Evolutionary conservation across 2,888 invertebrate genomes (phyloP).

Genomic region (Notodonta dromedarius): DNA sequence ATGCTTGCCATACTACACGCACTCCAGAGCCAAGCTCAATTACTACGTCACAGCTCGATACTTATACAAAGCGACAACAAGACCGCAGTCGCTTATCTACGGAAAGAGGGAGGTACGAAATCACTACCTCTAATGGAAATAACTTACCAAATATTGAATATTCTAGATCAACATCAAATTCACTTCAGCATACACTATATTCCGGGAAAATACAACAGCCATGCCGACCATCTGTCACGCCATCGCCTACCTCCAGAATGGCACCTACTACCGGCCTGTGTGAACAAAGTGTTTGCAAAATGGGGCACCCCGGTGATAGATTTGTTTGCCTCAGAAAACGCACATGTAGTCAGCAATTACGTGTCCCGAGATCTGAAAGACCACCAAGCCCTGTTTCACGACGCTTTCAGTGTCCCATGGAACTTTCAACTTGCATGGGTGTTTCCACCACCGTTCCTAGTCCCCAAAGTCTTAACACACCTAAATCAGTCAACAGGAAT

Average conservation of each 20-base stretch:
- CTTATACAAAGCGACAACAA: slow-evolving; percentile 40
- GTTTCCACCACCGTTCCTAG: slow-evolving; percentile 33
- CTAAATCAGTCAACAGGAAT: slow-evolving; percentile 12
- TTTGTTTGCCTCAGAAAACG: slow-evolving; percentile 32
- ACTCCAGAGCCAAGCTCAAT: slow-evolving; percentile 8
- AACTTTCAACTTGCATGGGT: slow-evolving; percentile 32
- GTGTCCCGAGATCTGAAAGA: slow-evolving; percentile 25
- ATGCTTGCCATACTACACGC: slow-evolving; percentile 28
- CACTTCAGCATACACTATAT: slow-evolving; percentile 23
- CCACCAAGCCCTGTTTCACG: slow-evolving; percentile 21
- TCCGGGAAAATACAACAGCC: slow-evolving; percentile 34
- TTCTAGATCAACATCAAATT: slow-evolving; percentile 26
- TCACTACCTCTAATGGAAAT: slow-evolving; percentile 27
- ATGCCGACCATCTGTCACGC: slow-evolving; percentile 33
- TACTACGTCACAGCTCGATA: slow-evolving; percentile 8
- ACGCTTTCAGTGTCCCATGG: slow-evolving; percentile 31
- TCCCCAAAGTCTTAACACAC: slow-evolving; percentile 18
- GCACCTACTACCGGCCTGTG: slow-evolving; percentile 25
- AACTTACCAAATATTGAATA: slow-evolving; percentile 19
- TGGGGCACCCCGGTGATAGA: slow-evolving; percentile 35
- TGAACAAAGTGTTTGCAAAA: slow-evolving; percentile 24
- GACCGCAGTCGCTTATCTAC: slow-evolving; percentile 32
- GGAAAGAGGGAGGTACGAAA: slow-evolving; percentile 45
- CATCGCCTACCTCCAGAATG: slow-evolving; percentile 26
- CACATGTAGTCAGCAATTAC: slow-evolving; percentile 31